Evolutionary conservation across 1,140 invertebrate species (phyloP), one percentile per base, ranked within the genome.

Genomic region (Pteromalus puparum): DNA sequence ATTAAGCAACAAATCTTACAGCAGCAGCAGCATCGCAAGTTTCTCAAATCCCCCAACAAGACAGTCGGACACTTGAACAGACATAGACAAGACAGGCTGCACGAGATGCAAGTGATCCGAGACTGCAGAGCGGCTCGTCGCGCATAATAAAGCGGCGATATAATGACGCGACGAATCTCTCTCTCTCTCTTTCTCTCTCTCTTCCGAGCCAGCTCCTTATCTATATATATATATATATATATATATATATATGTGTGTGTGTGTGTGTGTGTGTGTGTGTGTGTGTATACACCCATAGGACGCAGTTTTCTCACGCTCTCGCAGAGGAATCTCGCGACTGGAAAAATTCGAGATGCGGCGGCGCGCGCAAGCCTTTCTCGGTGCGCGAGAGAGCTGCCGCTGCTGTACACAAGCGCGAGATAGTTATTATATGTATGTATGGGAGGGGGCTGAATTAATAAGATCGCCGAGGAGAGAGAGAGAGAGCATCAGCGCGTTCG

Each of bases 371-470:
- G 24, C 67, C 67, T 70, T 70, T 70, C 67, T 70, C 26, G 67
- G 24, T 42, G 38, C 38, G 38, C 6, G 38, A 42, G 38, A 34
- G 38, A 34, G 34, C 34, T 34, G 34, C 34, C 10, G 38, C 38
- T 42, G 38, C 38, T 42, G 38, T 7, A 42, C 10, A 42, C 38
- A 42, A 30, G 38, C 38, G 73, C 73, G n/a, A n/a, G 15, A 61
- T 61, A n/a, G 4, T 7, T 61, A 61, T 61, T 61, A 61, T 61
- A 9, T 28, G 30, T 30, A 3, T 61, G 7, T 21, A 30, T 28
- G 30, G 68, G 67, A 70, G 72, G 30, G 53, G 53, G 21, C 26
- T 78, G 76, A 78, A 78, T 78, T 78, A 78, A 78, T 78, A 78
- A 78, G 76, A 78, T 78, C 76, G 76, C 53, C 34, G 67, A 0